Evolutionary conservation across 2,888 invertebrate genomes (phyloP).

Genomic region (Diaphora mendica): DNA sequence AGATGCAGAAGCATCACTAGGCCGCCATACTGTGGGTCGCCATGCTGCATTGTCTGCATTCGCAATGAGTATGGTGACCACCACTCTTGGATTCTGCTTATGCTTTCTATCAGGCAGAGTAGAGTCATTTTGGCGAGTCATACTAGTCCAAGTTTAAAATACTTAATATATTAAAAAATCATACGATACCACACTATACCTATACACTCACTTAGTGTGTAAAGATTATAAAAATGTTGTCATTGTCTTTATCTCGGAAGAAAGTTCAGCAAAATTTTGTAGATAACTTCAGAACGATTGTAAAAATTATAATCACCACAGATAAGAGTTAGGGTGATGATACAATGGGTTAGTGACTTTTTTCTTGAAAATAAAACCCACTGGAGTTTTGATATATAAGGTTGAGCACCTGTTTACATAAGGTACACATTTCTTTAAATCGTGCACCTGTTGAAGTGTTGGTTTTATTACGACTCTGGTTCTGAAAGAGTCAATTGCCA

Average conservation of each 20-base stretch:
- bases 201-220: not conserved
- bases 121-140: no score
- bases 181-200: slow-evolving; percentile 2
- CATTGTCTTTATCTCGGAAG: slow-evolving; percentile 12
- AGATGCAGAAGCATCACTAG: no score
- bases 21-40: no score
- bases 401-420: no score
- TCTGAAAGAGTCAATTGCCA: no score
- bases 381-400: not conserved
- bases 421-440: no score
- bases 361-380: not conserved
- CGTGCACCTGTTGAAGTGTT: no score
- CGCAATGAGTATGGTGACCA: no score
- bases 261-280: slow-evolving; percentile 4
- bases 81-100: no score
- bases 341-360: not conserved
- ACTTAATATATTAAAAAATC: not conserved
- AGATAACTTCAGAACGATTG: not conserved
- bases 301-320: slow-evolving; percentile 6
- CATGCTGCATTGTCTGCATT: no score
- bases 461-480: no score
- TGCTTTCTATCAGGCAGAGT: no score
- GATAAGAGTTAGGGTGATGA: slow-evolving; percentile 2
- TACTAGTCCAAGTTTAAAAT: not conserved
- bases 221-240: slow-evolving; percentile 9